Percentiles rank a stretch among this genome's conserved stretches.
phyloP scores from a whole-genome alignment of 2,888 invertebrate genomes.

The Unio delphinus region DNA sequence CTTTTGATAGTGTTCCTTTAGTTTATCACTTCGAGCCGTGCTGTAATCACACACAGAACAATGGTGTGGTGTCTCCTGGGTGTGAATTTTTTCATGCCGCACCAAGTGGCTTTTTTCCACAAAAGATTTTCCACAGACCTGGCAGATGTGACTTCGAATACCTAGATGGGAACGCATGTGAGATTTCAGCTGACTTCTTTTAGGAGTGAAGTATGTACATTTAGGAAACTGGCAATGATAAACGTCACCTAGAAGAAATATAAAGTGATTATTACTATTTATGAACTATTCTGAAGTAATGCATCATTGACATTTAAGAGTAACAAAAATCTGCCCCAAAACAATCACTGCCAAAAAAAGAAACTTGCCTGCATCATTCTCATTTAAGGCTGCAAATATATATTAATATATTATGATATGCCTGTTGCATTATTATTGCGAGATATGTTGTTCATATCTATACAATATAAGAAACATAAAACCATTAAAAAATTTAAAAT shows the following conservation, averaged over 20 bases:
- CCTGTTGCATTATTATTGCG: too few relatives aligned
- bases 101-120: constrained; percentile 80
- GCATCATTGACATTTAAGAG: too few relatives aligned
- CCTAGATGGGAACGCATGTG: constrained; percentile 77
- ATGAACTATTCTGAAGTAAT: too few relatives aligned
- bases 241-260: constrained; percentile 74
- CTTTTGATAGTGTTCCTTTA: constrained; percentile 75
- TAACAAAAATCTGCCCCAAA: too few relatives aligned
- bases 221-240: constrained; percentile 78
- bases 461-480: too few relatives aligned
- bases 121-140: constrained; percentile 78
- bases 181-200: constrained; percentile 78
- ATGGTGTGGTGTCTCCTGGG: constrained; percentile 78
- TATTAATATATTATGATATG: too few relatives aligned
- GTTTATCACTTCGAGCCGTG: constrained; percentile 78
- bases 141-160: constrained; percentile 75
- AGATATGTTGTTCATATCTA: too few relatives aligned
- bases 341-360: too few relatives aligned
- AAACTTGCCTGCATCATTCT: too few relatives aligned
- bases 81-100: constrained; percentile 79
- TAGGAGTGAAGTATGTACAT: constrained; percentile 79
- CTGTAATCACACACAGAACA: constrained; percentile 79
- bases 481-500: too few relatives aligned
- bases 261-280: constrained; percentile 2
- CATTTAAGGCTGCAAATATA: too few relatives aligned